Evolutionary conservation across 2,888 invertebrate species (phyloP).

Genomic region (Osmoderma eremita): DNA sequence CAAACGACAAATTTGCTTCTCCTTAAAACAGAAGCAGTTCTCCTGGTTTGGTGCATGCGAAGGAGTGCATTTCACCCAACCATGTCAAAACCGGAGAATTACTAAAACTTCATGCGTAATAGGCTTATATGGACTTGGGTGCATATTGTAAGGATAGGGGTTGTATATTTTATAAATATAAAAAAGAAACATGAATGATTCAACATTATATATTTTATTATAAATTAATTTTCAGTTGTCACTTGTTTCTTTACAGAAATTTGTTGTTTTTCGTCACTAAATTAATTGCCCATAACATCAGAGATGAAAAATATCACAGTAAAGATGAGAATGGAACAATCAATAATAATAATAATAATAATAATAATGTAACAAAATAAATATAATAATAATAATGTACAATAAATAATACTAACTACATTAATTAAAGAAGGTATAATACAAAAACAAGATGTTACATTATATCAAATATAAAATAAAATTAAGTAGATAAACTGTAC

Average conservation of each 20-base stretch:
- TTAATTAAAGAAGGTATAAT: slow-evolving; percentile 24
- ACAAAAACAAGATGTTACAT: slow-evolving; percentile 34
- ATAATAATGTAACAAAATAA: slow-evolving; percentile 39
- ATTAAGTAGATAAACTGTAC: slow-evolving; percentile 36
- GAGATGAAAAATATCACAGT: slow-evolving; percentile 35
- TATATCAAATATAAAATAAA: slow-evolving; percentile 30
- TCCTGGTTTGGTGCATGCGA: no score
- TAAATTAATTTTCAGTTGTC: no score
- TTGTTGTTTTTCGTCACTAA: no score
- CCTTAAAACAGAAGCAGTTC: no score
- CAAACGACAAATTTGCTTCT: no score
- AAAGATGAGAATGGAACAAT: slow-evolving; percentile 37
- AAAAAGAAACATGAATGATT: neutral
- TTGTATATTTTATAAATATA: neutral
- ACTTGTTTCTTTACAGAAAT: no score
- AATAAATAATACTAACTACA: slow-evolving; percentile 39
- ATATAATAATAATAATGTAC: slow-evolving; percentile 34
- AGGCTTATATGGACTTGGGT: no score
- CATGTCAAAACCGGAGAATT: no score
- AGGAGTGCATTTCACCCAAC: no score
- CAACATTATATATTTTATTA: slow-evolving; percentile 33
- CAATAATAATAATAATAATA: slow-evolving; percentile 2
- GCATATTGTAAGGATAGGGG: neutral
- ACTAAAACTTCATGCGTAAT: no score
- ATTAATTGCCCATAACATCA: neutral